Base-by-base conservation (phyloP, 2,797 vertebrate species). In the Sebastes steindachneri region DNA sequence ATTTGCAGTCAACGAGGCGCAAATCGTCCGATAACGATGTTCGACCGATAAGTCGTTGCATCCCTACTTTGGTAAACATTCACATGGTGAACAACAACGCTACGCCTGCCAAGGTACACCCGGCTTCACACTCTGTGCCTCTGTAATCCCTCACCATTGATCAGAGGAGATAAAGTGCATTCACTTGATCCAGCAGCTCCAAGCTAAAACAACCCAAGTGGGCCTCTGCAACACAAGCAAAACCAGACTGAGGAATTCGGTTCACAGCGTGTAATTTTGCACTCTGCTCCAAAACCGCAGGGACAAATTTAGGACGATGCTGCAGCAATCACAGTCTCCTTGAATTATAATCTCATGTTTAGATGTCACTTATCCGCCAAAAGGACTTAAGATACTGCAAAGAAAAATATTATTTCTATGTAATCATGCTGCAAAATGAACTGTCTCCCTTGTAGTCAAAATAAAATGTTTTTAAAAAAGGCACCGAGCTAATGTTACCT, bases 221-320 rank as follows among this genome's bases (percentile, higher is more conserved):
- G 83, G 75, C 86, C 87, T 89, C 84, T 82, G 68, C 74, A 79
- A 75, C 80, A 85, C 75, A 86, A 82, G 80, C 77, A 87, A 72
- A 90, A 58, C 55, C 84, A 88, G 77, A 81, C 79, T 29, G 62
- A 85, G 79, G 87, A 91, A 92, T 90, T 80, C 51, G 68, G 19
- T 67, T 81, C 68, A 66, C 80, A 90, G 73, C 72, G 72, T 85
- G 86, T 84, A 5, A 83, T 78, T 88, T 55, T 81, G 64, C 35
- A 59, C 28, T n/a, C 72, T 72, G 67, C 55, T 73, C 35, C 14
- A 65, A 78, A 79, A 79, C 78, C 57, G 2, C 81, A 78, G 51
- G 59, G 84, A 86, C 68, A 77, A 28, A 84, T 82, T 76, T 45
- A 66, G 37, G 71, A 48, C n/a, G 28, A 8, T 5, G 26, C 51